Base-by-base conservation (phyloP, 2,113 vertebrate species). In the Antennarius striatus region DNA sequence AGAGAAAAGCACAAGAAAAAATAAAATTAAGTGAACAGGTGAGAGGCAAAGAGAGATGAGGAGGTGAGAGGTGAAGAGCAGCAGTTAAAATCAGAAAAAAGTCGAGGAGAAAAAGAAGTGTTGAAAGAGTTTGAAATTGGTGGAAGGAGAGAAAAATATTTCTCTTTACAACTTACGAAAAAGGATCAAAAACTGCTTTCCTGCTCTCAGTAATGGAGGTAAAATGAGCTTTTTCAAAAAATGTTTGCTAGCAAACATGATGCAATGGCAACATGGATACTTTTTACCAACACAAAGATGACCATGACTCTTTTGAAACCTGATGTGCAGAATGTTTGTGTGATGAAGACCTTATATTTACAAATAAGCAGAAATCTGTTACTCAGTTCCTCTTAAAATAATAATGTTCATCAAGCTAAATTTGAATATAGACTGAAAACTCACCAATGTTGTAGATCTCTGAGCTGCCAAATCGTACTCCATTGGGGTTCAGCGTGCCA, bases 381-480 rank as follows among this genome's bases (percentile, higher is more conserved):
- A 36, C 32, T 36, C 32, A 1, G 3, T 7, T 7, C 5, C 32
- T 36, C 7, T 4, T 7, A 36, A 36, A 36, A 36, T n/a, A 4
- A 36, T 7, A 36, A 36, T 1, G 32, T 7, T 36, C 2, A 4
- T 36, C 32, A 36, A 36, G 7, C 5, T 36, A 36, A 36, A 36
- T 36, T 3, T 36, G 32, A 36, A 36, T 36, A 36, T 36, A 36
- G 2, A 36, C 32, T 36, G 32, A 36, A 36, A 36, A 67, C 93
- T 73, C 90, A 99, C 98, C 98, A 5, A 99, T 98, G 86, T 99
- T 97, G 81, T 98, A 99, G 90, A 99, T 98, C 85, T 99, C 98
- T 0, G 98, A 98, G 82, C 96, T 99, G 81, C 98, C 98, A 2
- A 99, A 99, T 14, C 97, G 93, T 15, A 99, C 96, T 48, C 97